Evolutionary conservation across 2,888 invertebrate genomes (phyloP).

Genomic region (Lasius platythorax): DNA sequence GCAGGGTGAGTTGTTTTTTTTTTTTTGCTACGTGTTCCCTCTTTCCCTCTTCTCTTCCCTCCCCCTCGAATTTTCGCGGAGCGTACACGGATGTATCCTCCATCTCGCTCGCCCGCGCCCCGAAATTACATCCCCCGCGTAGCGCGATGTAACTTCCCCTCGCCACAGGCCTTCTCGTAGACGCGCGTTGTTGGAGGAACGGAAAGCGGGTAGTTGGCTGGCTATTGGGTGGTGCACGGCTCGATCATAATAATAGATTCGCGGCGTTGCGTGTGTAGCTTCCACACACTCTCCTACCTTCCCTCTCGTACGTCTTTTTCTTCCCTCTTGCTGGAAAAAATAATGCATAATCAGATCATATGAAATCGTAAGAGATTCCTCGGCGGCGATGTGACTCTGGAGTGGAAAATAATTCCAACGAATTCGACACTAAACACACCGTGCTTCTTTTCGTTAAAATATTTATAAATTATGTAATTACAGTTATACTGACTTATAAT

Average conservation of each 20-base stretch:
- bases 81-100: neutral
- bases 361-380: neutral
- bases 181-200: slow-evolving; percentile 9
- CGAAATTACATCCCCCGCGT: neutral
- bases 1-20: slow-evolving; percentile 82
- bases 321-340: neutral
- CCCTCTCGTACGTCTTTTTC: neutral
- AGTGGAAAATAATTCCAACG: neutral
- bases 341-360: neutral
- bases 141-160: slow-evolving; percentile 7
- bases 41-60: neutral
- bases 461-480: neutral
- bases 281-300: neutral
- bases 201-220: slow-evolving; percentile 28
- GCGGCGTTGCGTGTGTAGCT: slow-evolving; percentile 23
- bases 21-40: neutral
- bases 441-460: neutral
- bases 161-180: slow-evolving; percentile 37
- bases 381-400: neutral
- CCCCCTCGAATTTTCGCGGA: too few relatives aligned
- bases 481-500: neutral
- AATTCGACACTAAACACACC: neutral
- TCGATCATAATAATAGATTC: slow-evolving; percentile 56
- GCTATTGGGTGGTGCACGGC: slow-evolving; percentile 68
- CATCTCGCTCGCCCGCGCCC: slow-evolving; percentile 18